phyloP scores from a whole-genome alignment of 2,888 invertebrate genomes.

The Notodonta dromedarius region DNA sequence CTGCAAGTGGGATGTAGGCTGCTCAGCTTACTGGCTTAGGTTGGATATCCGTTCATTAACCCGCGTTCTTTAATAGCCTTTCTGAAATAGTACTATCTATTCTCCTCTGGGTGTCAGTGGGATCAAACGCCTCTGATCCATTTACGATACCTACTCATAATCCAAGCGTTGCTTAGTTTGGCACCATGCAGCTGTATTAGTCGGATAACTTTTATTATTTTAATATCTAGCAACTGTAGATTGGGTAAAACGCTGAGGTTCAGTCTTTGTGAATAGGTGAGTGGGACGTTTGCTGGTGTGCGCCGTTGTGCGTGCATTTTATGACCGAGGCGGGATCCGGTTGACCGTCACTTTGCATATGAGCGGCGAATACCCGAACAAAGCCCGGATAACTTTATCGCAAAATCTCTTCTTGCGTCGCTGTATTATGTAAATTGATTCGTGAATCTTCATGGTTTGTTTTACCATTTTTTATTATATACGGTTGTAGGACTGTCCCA shows the following conservation, averaged over 20 bases:
- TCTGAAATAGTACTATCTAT: too few relatives aligned
- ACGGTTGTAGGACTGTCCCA: too few relatives aligned
- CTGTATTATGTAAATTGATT: constrained; percentile 2
- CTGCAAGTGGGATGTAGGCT: too few relatives aligned
- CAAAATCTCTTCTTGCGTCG: background rate
- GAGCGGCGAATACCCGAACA: constrained; percentile 1
- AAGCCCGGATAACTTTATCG: background rate
- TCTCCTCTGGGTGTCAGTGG: too few relatives aligned
- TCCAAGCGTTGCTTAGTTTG: too few relatives aligned
- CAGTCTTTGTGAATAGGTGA: background rate
- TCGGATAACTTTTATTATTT: too few relatives aligned
- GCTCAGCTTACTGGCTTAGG: too few relatives aligned
- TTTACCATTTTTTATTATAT: background rate
- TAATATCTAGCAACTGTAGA: too few relatives aligned
- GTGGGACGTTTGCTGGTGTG: background rate
- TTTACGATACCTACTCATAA: too few relatives aligned
- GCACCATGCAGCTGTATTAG: background rate
- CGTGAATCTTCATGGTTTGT: background rate
- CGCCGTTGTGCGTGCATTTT: background rate
- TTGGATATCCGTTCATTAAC: too few relatives aligned
- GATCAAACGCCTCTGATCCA: too few relatives aligned
- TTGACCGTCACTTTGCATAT: background rate
- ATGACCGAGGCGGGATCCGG: background rate
- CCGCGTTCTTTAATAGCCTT: too few relatives aligned
- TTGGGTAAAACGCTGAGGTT: background rate